Percentiles rank a stretch among this genome's conserved stretches.
phyloP scores from a whole-genome alignment of 2,797 vertebrate species.

The Premnoplex brunnescens region DNA sequence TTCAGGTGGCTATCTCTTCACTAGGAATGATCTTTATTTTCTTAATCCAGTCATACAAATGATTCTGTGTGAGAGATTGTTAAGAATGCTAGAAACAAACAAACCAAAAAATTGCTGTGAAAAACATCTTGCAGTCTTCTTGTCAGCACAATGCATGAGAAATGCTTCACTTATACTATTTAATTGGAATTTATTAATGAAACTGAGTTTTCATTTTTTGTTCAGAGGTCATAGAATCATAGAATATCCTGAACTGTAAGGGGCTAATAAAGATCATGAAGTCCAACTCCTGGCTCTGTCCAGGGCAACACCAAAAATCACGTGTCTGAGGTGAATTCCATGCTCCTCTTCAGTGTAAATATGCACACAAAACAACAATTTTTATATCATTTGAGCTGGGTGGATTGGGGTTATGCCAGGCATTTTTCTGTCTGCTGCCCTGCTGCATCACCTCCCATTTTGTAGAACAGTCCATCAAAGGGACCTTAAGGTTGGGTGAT shows the following conservation, averaged over 20 bases:
- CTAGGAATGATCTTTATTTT: background rate
- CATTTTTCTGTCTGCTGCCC: background rate
- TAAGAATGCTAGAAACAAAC: background rate
- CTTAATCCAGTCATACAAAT: background rate
- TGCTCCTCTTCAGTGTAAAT: background rate
- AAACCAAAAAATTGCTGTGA: background rate
- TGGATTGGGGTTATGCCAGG: background rate
- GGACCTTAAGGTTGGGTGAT: rapidly evolving
- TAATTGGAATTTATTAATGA: background rate
- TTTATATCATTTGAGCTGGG: background rate
- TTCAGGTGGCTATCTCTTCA: background rate
- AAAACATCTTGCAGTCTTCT: background rate
- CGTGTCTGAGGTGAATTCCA: background rate
- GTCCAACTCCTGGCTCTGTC: background rate
- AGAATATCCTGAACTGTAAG: background rate
- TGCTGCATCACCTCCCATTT: background rate
- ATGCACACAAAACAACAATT: background rate
- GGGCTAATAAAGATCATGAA: rapidly evolving
- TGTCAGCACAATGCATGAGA: background rate
- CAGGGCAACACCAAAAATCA: background rate
- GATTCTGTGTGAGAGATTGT: background rate
- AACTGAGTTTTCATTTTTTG: background rate
- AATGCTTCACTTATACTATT: background rate
- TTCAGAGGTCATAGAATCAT: background rate
- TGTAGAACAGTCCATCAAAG: background rate